Conservation (phyloP, 2,888 invertebrate species). For the Cordylochernes scorpioides region DNA sequence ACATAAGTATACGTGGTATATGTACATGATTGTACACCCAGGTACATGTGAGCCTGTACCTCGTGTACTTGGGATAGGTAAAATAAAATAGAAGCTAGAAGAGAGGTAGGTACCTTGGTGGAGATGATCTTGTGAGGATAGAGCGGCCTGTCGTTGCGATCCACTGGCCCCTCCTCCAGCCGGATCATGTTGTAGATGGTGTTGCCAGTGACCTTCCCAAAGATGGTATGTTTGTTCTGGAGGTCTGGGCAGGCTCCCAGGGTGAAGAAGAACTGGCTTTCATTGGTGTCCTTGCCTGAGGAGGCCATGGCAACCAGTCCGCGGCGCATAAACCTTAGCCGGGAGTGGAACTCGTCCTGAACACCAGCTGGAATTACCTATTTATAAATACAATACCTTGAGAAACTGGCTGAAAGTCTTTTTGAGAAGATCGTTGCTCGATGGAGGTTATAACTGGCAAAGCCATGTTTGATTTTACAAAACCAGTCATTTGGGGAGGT, state of each 20-base stretch:
- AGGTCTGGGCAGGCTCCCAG: conserved; percentile 65
- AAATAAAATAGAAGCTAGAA: not conserved
- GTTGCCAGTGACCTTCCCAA: conserved; percentile 75
- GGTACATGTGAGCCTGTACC: no score
- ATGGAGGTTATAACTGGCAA: no score
- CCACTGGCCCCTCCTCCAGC: conserved; percentile 54
- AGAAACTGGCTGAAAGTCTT: no score
- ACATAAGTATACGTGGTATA: no score
- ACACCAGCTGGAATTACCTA: no score
- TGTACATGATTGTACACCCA: no score
- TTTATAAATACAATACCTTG: no score
- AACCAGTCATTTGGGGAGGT: no score
- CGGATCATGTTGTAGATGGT: conserved; percentile 87
- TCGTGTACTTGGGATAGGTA: no score
- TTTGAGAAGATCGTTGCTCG: no score
- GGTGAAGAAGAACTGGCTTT: conserved; percentile 92
- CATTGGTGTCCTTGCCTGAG: conserved; percentile 75
- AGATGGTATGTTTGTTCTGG: conserved; percentile 87
- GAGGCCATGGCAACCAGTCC: conserved; percentile 92
- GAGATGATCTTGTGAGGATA: conserved; percentile 62
- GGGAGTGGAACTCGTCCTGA: conserved; percentile 71
- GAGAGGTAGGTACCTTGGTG: conserved; percentile 29
- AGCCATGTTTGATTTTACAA: no score
- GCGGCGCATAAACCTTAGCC: conserved; percentile 58
- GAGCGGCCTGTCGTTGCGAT: conserved; percentile 52